phyloP scores from a whole-genome alignment of 1,140 invertebrate species.

The Zaprionus ornatus region DNA sequence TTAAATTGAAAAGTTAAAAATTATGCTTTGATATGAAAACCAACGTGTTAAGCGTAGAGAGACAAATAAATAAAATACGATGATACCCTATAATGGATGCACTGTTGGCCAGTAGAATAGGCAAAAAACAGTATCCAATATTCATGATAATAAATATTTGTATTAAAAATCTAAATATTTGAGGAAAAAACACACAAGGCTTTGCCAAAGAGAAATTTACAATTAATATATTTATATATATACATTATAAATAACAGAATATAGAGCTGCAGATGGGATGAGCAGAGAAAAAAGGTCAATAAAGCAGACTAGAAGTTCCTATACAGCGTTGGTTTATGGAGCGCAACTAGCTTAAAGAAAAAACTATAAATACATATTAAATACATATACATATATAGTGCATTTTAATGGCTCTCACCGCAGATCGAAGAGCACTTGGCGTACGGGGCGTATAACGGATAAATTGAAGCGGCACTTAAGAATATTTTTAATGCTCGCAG shows the following conservation, averaged over 20 bases:
- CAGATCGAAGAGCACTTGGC: constrained; percentile 15
- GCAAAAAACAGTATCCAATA: neutral
- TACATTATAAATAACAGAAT: too few relatives aligned
- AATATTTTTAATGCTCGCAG: constrained; percentile 14
- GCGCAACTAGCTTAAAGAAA: neutral
- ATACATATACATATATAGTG: constrained; percentile 1
- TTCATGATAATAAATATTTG: neutral
- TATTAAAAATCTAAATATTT: neutral
- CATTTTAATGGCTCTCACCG: constrained; percentile 12
- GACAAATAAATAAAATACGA: neutral
- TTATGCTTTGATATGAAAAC: neutral
- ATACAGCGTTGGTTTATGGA: neutral
- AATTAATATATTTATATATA: too few relatives aligned
- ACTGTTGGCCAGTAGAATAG: neutral
- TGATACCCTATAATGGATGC: neutral
- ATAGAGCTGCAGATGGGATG: too few relatives aligned
- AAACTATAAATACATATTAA: neutral
- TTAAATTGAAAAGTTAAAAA: neutral
- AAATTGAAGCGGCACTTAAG: constrained; percentile 40
- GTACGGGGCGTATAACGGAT: constrained; percentile 11
- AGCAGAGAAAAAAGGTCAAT: neutral
- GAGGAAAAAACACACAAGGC: too few relatives aligned
- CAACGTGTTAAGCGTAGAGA: neutral
- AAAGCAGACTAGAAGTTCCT: neutral
- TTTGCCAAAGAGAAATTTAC: too few relatives aligned